phyloP scores from a whole-genome alignment of 2,888 invertebrate species.

The Tribolium freemani region DNA sequence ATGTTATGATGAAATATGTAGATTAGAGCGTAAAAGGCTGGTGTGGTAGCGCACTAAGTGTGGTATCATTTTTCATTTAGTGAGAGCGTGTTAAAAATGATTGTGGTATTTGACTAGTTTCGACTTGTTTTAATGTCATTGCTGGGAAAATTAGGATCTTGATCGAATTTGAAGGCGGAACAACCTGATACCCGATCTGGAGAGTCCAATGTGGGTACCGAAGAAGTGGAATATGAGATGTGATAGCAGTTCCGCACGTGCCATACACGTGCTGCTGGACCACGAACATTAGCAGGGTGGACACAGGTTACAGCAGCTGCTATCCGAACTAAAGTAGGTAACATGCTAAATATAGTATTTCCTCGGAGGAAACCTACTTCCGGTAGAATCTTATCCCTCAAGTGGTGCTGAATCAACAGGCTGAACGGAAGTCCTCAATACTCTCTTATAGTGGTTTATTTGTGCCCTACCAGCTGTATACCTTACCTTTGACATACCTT shows the following conservation, averaged over 20 bases:
- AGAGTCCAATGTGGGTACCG: conserved; percentile 14
- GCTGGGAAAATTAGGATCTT: neutral
- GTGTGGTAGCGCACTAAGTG: conserved; percentile 21
- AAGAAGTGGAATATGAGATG: conserved; percentile 48
- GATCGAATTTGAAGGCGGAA: neutral
- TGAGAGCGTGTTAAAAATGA: conserved; percentile 14
- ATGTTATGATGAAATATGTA: conserved; percentile 28
- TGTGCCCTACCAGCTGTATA: conserved; percentile 52
- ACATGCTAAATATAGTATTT: conserved; percentile 65
- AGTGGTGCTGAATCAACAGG: conserved; percentile 66
- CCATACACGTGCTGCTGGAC: conserved; percentile 57
- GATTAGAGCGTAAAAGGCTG: conserved; percentile 22
- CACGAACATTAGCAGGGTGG: conserved; percentile 53
- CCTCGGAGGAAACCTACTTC: conserved; percentile 64
- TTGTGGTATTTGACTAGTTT: conserved; percentile 28
- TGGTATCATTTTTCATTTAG: conserved; percentile 32
- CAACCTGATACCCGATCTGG: conserved; percentile 50
- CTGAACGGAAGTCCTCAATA: conserved; percentile 62
- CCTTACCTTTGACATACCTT: conserved; percentile 39
- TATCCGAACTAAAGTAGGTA: conserved; percentile 61
- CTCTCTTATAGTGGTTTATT: conserved; percentile 62
- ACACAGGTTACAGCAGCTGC: conserved; percentile 64
- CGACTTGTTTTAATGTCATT: conserved; percentile 8
- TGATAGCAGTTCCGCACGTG: conserved; percentile 55
- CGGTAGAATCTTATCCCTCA: conserved; percentile 64